Base-by-base conservation (phyloP, 2,888 invertebrate genomes). In the Trissolcus brochymenae region DNA sequence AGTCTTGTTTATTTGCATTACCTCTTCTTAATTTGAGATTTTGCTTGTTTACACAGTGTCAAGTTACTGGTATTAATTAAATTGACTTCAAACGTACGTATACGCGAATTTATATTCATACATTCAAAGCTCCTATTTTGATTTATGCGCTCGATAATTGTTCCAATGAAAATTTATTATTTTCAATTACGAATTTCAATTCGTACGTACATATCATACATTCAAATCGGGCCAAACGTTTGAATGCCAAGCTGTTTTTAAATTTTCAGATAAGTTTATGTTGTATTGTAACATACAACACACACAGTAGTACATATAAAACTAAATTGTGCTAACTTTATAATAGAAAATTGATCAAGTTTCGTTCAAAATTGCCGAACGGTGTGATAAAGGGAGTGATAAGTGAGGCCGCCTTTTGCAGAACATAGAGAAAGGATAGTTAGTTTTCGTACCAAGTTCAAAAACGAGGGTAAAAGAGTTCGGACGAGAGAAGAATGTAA, bases 1-100 rank as follows among this genome's bases (percentile, higher is more conserved):
- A 46, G 43, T 61, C 59, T 70, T 64, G 43, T 65, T 17, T 21
- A 41, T 21, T 54, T 40, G 54, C 41, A 29, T 60, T 64, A n/a
- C 40, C 65, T 11, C 35, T 29, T 65, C 19, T 9, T 55, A 46
- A 13, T 41, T 56, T 19, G n/a, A 41, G 7, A 11, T 29, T 49
- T n/a, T 56, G 55, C 17, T 13, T 11, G 14, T 51, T 51, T 51
- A 17, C 17, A 17, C 19, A 7, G 51, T 16, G 46, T 59, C 59
- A 46, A 59, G 46, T 59, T 46, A 43, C 56, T 21, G 25, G 14
- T 46, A 19, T 59, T 59, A 41, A 41, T 41, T 56, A 19, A 41
- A n/a, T 16, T 16, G 16, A 46, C 16, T 16, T 46, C 46, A 46
- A 16, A 16, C 46, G 46, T 25, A 25, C 6, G 2, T 41, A 13